Base-by-base conservation (phyloP, 1,140 invertebrate species). In the Tenebrio molitor region DNA sequence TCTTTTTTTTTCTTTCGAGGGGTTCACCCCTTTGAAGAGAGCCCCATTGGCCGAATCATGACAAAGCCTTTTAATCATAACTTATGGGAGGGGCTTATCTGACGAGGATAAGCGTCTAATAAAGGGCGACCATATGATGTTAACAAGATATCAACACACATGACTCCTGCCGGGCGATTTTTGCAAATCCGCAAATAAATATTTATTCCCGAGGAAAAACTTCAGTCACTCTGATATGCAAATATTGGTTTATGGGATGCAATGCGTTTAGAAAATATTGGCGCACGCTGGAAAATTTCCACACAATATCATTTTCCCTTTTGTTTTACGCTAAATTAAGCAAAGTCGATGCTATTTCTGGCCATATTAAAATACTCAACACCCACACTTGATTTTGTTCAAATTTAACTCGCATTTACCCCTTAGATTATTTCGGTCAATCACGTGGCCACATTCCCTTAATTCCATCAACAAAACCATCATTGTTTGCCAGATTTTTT, bases 1-100 rank as follows among this genome's bases (percentile, higher is more conserved):
- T n/a, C n/a, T 29, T 29, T 8, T 8, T 29, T 65, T 66, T 42
- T 44, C 23, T 29, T 75, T 44, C 29, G 63, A 74, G 69, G 70
- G 42, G 17, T 15, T 67, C 69, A 75, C 71, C 74, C 74, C 67
- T 76, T 42, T 8, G 29, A 34, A 36, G 10, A 65, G 29, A 34
- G 19, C 63, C 67, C 69, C 36, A 76, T 76, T 76, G 74, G 74
- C 68, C 25, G 41, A 36, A 50, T 71, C 69, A 66, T 46, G 65
- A 71, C 74, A 73, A 69, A 76, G 72, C 72, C 74, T 58, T 74
- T 76, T 74, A 74, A 74, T 71, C 74, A 76, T 76, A 44, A 76
- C 44, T 46, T 71, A 71, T 67, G 72, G 74, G 74, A 67, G 74
- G 74, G 53, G 72, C 69, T 65, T 69, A 69, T 50, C 42, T 65